Conservation (phyloP, 1,140 invertebrate species). For the Phthorimaea operculella region DNA sequence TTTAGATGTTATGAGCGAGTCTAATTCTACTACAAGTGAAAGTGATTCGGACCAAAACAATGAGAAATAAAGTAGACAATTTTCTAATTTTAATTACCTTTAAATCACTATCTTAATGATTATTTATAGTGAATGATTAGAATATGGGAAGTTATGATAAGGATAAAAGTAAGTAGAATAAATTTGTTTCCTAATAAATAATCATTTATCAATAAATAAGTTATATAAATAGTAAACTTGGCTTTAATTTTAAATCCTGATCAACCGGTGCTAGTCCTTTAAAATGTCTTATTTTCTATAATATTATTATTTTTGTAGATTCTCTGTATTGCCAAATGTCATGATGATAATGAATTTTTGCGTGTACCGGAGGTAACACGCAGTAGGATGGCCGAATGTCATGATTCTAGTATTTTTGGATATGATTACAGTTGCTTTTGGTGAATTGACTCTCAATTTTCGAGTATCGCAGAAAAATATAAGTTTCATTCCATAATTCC, state of each 20-base stretch:
- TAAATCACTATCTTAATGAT: not conserved
- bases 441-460: too few species aligned
- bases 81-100: not conserved
- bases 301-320: not conserved
- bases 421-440: too few species aligned
- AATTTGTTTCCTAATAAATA: not conserved
- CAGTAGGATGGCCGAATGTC: slow-evolving; percentile 10
- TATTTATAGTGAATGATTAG: not conserved
- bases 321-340: not conserved
- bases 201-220: not conserved
- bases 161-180: too few species aligned
- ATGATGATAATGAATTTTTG: not conserved
- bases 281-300: too few species aligned
- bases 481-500: too few species aligned
- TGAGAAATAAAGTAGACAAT: not conserved
- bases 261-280: not conserved
- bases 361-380: slow-evolving; percentile 9
- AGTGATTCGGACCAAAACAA: not conserved
- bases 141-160: not conserved
- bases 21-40: slow-evolving; percentile 3
- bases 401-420: slow-evolving; percentile 4
- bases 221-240: not conserved
- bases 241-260: not conserved
- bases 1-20: slow-evolving; percentile 3
- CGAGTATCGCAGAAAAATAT: too few species aligned